These are phyloP conservation scores for Elaphurus davidianus DNA, from an alignment of 2,113 vertebrate genomes.

Conservation along the genomic window DNA sequence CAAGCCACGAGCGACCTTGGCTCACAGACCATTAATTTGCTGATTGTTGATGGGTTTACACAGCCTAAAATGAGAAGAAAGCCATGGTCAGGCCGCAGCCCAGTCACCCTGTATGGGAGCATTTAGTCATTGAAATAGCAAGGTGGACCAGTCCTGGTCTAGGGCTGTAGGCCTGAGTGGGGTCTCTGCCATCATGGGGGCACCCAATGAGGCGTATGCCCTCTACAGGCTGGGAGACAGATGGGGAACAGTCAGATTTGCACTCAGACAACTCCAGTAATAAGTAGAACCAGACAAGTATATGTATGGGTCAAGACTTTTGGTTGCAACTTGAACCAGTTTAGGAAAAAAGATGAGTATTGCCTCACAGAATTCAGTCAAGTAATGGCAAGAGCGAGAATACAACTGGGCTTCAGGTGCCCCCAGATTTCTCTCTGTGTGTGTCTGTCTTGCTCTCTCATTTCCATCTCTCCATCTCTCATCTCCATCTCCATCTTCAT, in stretches of 20 bases:
- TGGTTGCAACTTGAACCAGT: not conserved
- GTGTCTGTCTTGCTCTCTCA: too few relatives aligned
- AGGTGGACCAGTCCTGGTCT: not conserved
- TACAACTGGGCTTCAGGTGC: not conserved
- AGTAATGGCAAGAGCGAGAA: not conserved
- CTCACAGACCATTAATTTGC: conserved; percentile 56
- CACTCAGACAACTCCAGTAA: not conserved
- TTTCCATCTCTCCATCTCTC: not conserved
- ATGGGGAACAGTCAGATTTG: not conserved
- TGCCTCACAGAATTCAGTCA: not conserved
- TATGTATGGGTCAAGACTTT: not conserved
- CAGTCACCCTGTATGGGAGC: not conserved
- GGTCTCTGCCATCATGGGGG: not conserved
- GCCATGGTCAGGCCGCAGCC: not conserved
- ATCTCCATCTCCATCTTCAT: not conserved
- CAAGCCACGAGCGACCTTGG: conserved; percentile 36
- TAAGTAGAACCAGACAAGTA: not conserved
- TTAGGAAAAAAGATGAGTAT: not conserved
- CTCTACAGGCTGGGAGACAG: not conserved
- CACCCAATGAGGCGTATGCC: not conserved
- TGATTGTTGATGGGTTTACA: conserved; percentile 49
- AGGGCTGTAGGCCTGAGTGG: not conserved
- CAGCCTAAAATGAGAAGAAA: conserved; percentile 24
- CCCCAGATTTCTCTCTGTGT: not conserved
- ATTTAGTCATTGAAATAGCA: not conserved